A percentile compares a stretch with the other conserved stretches of the same genome.
phyloP scores from a whole-genome alignment of 2,797 vertebrate species.

The Acropternis orthonyx region DNA sequence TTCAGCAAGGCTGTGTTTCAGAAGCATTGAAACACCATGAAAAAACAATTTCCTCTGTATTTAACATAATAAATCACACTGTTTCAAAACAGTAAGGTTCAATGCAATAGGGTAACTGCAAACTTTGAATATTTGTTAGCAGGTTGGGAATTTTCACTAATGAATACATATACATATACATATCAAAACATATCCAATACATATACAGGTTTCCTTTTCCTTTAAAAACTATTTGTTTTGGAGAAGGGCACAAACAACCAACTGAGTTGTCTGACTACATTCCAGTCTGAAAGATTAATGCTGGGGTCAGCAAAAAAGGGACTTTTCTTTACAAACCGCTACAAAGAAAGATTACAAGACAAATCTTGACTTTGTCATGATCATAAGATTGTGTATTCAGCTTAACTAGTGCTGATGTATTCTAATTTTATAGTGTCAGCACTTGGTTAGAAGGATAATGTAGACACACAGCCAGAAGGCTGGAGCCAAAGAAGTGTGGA shows the following conservation, averaged over 20 bases:
- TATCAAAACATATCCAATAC: too few relatives aligned
- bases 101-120: neutral
- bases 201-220: too few relatives aligned
- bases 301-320: neutral
- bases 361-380: neutral
- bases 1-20: neutral
- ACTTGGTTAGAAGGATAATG: neutral
- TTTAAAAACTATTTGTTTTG: neutral
- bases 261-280: neutral
- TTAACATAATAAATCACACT: neutral
- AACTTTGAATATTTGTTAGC: neutral
- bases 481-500: neutral
- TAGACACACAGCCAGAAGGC: neutral
- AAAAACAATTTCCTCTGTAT: neutral
- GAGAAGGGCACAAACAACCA: neutral
- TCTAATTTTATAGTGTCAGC: slow-evolving; percentile 2
- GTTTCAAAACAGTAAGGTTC: neutral
- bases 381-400: neutral
- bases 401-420: neutral
- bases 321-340: neutral
- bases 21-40: neutral
- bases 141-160: neutral
- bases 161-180: neutral
- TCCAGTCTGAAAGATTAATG: neutral
- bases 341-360: neutral